Evolutionary conservation across 2,797 vertebrate genomes (phyloP).

Genomic region (Acrossocheilus fasciatus): DNA sequence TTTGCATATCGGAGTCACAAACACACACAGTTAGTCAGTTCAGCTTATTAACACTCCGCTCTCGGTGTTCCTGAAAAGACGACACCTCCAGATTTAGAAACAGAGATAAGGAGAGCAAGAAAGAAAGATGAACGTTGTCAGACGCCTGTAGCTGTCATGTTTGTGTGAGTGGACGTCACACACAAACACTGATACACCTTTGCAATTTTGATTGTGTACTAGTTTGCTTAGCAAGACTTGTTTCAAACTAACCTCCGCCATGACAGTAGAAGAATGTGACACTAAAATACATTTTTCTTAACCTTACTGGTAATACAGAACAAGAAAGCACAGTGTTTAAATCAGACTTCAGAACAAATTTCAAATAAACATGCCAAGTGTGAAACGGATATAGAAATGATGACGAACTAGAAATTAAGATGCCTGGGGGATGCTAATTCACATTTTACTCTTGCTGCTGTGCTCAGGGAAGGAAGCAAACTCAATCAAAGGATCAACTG

Average conservation of each 20-base stretch:
- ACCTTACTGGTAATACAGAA: neutral
- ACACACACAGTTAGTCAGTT: slow-evolving; percentile 27
- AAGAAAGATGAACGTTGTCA: neutral
- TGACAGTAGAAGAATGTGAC: neutral
- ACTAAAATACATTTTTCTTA: neutral
- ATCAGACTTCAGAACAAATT: neutral
- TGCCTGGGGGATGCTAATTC: neutral
- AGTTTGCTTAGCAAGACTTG: neutral
- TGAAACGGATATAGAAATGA: neutral
- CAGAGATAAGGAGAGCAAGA: neutral
- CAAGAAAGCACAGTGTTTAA: neutral
- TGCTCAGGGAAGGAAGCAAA: neutral
- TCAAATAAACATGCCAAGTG: neutral
- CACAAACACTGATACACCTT: neutral
- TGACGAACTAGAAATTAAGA: neutral
- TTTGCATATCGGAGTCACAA: slow-evolving; percentile 22
- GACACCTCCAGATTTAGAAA: slow-evolving; percentile 24
- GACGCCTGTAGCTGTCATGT: neutral
- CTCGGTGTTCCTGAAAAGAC: slow-evolving; percentile 33
- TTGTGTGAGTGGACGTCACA: neutral
- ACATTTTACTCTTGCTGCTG: neutral
- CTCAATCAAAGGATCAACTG: neutral
- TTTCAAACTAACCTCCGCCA: neutral
- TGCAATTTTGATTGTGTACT: neutral
- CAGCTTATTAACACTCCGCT: slow-evolving; percentile 43